phyloP scores from a whole-genome alignment of 2,797 vertebrate genomes.

The Ctenochaetus hawaiiensis region DNA sequence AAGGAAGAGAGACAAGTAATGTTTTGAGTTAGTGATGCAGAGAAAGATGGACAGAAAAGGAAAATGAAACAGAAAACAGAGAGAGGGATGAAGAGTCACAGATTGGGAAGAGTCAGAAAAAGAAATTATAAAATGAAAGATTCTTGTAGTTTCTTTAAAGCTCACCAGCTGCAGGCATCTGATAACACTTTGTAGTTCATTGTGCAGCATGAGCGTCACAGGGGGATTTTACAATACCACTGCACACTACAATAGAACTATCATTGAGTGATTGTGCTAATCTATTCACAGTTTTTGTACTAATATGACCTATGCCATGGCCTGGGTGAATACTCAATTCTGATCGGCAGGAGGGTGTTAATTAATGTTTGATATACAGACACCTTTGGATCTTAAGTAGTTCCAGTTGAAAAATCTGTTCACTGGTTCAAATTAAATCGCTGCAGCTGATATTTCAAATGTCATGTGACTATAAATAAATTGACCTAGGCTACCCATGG shows the following conservation, averaged over 20 bases:
- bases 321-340: too few species aligned
- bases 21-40: conserved; percentile 5
- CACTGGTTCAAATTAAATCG: too few species aligned
- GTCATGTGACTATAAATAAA: too few species aligned
- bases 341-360: too few species aligned
- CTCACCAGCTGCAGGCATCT: conserved; percentile 9
- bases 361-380: too few species aligned
- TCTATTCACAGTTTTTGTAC: neutral
- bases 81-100: conserved; percentile 2
- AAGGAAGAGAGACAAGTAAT: neutral
- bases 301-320: too few species aligned
- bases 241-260: neutral
- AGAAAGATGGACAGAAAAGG: neutral
- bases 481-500: too few species aligned
- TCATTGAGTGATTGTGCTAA: neutral
- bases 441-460: too few species aligned
- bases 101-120: neutral
- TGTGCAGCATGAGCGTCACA: neutral
- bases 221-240: neutral
- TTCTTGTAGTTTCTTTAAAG: neutral
- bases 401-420: too few species aligned
- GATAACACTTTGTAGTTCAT: conserved; percentile 21
- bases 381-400: too few species aligned
- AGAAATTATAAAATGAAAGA: neutral
- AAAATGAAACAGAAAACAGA: conserved; percentile 13